Evolutionary conservation across 2,888 invertebrate genomes (phyloP), one percentile per base, ranked within the genome.

Genomic region (Archips xylosteana): DNA sequence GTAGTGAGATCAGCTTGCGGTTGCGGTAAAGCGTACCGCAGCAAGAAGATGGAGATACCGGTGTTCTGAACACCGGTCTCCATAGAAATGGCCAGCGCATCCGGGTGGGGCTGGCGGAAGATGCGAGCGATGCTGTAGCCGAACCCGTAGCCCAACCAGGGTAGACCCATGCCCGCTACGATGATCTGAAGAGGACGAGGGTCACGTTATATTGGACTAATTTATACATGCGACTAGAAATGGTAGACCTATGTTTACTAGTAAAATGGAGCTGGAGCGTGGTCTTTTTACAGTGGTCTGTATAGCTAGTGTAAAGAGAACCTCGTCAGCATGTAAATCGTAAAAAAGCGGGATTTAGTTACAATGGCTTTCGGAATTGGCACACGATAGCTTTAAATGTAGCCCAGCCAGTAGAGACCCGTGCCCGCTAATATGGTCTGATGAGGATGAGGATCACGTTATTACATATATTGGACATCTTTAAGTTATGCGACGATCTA

Each of bases 21-120:
- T 83, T 98, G 97, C 0, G 96, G 96, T 74, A 99, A 94, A 3
- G 97, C 96, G 84, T 98, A 96, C 72, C 97, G 93, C 70, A 99
- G 92, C 80, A 99, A 94, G 88, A 99, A 98, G 82, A 99, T 98
- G 0, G 98, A 96, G 77, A 99, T 96, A 60, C 98, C 98, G 0
- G 98, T 98, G 91, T 99, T 99, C 92, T 99, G 98, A 70, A 99
- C 96, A 67, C 99, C 98, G 4, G 98, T 97, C 94, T 99, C 99
- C 65, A 99, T 97, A 64, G 98, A 97, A 82, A 99, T 98, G 5
- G 99, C 98, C n/a, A 98, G 90, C 2, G 96, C 92, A 87, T 98
- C 97, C 3, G 95, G 87, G 60, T 95, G 87, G 5, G 96, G 94
- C 84, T 97, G 97, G 39, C 95, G 93, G 13, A 95, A 92, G 0